Evolutionary conservation across 2,113 vertebrate species (phyloP), one percentile per base, ranked within the genome.

Genomic region (Dunckerocampus dactyliophorus): DNA sequence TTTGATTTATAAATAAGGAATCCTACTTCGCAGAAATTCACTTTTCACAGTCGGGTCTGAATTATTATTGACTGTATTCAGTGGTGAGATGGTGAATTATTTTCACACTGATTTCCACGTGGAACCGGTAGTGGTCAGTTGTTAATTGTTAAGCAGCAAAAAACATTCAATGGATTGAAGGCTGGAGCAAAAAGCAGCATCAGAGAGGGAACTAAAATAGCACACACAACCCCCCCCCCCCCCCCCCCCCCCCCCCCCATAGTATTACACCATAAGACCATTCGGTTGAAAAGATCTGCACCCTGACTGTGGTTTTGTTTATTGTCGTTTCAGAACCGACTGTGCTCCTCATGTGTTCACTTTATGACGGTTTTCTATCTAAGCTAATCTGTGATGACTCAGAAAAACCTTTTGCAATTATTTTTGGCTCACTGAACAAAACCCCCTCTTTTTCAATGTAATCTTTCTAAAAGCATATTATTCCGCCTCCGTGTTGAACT

Each of bases 381-480:
- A 14, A 60, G 19, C n/a, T 17, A 52, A 24, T 15, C 14, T 8
- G 37, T n/a, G 3, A 57, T 21, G 14, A 55, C 56, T 17, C 22
- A 43, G 52, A 51, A 51, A 51, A 51, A 10, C 11, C 20, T 13
- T 21, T 31, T 14, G 6, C 3, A 42, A n/a, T 19, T 43, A 45
- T 49, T 51, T 59, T 61, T 48, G 48, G 13, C 21, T 49, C 34
- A 3, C 11, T 14, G 19, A 62, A 65, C 47, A 24, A 53, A 54
- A 37, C 12, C 15, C 2, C 1, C 19, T 58, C 10, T 13, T 47
- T 65, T 62, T 24, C n/a, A 51, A 37, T 47, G 46, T 39, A 57
- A 20, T 21, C 11, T 42, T n/a, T 24, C 22, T 8, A 2, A 53
- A 64, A 64, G 14, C 54, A 8, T 12, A 19, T 34, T 47, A 5